A percentile compares a stretch with the other conserved stretches of the same genome.
These are phyloP conservation scores for Acronicta alni DNA, from an alignment of 2,888 invertebrate species.

Conservation along the genomic window DNA sequence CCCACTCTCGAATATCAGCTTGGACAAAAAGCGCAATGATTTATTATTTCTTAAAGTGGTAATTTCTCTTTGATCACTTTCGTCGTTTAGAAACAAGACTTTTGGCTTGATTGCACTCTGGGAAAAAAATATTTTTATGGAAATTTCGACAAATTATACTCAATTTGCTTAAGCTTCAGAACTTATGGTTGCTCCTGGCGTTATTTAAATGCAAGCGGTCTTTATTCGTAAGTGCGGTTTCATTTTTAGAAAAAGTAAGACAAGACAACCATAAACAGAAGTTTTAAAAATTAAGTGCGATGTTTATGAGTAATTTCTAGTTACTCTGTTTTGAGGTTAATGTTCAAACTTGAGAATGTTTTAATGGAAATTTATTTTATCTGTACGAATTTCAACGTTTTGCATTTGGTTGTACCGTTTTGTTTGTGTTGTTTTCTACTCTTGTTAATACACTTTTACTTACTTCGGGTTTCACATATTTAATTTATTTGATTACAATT, in stretches of 20 bases:
- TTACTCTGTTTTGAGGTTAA: constrained; percentile 65
- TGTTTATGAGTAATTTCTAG: constrained; percentile 59
- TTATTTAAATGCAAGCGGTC: constrained; percentile 43
- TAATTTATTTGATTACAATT: constrained; percentile 29
- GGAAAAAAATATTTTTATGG: constrained; percentile 32
- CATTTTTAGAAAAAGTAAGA: constrained; percentile 58
- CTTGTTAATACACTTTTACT: constrained; percentile 44
- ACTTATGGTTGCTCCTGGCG: constrained; percentile 18
- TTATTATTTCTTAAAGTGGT: constrained; percentile 61
- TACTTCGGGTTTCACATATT: constrained; percentile 13
- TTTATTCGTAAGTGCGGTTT: constrained; percentile 57
- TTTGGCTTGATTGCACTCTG: constrained; percentile 44
- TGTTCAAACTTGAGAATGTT: constrained; percentile 56
- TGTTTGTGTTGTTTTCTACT: constrained; percentile 35
- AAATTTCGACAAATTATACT: constrained; percentile 42
- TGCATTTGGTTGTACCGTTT: constrained; percentile 26
- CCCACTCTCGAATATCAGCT: constrained; percentile 69
- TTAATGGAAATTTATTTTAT: constrained; percentile 55
- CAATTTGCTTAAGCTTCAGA: constrained; percentile 33
- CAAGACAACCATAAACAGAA: constrained; percentile 51
- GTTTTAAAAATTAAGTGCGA: constrained; percentile 56
- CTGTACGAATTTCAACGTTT: constrained; percentile 48
- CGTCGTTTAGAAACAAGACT: constrained; percentile 35
- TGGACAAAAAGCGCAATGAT: constrained; percentile 65
- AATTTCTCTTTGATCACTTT: constrained; percentile 54